Base-by-base conservation (phyloP, 1,140 invertebrate genomes). In the Heliconius nattereri region DNA sequence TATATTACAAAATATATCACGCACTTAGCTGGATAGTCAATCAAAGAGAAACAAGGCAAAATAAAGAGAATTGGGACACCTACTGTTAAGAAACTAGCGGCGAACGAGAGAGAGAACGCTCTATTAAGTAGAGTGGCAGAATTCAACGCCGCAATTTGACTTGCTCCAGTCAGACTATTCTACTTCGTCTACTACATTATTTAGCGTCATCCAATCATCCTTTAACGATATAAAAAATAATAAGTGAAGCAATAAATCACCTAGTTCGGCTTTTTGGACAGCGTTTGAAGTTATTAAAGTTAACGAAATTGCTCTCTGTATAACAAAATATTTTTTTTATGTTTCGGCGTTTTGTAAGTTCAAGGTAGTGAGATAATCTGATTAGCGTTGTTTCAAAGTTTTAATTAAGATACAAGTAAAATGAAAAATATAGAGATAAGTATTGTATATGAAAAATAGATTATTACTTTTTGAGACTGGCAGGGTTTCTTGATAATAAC, bases 111-210 rank as follows among this genome's bases (percentile, higher is more conserved):
- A 5, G 11, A 40, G 11, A 40, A 45, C 5, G 13, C 40, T 45
- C 40, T 45, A 45, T 45, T 45, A 45, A 5, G 73, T 74, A 35
- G 19, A 54, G 6, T 54, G 7, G 52, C 52, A n/a, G 52, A 52
- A 52, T 19, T 52, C 49, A 52, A 52, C 49, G 19, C 49, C 49
- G 5, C 49, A 1, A 0, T 52, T 13, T 52, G 49, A 32, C 32
- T 32, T 32, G 32, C 32, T 32, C 5, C 0, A 75, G 52, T 73
- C 45, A 60, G 71, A 40, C 79, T 78, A 81, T 84, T 80, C 73
- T 80, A 81, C 83, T 83, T 83, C 66, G 75, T 80, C 83, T 78
- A 19, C 81, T 83, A 75, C 78, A 84, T 85, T 84, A 83, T 83
- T 83, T 81, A 81, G 72, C 78, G 74, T 72, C 79, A 72, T 60